Conservation (phyloP, 2,888 invertebrate species). For the Spicauda simplicius region DNA sequence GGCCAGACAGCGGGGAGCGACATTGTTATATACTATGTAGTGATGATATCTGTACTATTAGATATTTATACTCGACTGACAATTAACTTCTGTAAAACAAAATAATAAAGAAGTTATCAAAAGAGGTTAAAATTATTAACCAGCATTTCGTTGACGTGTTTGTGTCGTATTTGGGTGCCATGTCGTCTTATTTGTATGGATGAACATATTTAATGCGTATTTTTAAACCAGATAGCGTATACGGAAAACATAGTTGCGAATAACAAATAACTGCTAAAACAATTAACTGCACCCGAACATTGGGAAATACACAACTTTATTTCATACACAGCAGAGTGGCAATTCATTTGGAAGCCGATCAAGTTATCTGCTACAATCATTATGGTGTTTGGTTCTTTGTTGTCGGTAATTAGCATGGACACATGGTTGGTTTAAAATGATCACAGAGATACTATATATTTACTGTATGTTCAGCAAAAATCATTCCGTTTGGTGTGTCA, state of each 20-base stretch:
- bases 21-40: too few relatives aligned
- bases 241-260: slow-evolving; percentile 25
- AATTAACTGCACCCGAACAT: slow-evolving; percentile 8
- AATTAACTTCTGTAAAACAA: too few relatives aligned
- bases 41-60: too few relatives aligned
- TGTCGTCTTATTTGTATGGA: not conserved
- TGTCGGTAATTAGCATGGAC: slow-evolving; percentile 11
- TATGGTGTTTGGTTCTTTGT: slow-evolving; percentile 21
- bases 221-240: slow-evolving; percentile 28
- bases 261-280: slow-evolving; percentile 21
- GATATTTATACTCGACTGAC: too few relatives aligned
- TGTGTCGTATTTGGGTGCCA: not conserved
- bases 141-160: not conserved
- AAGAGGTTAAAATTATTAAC: too few relatives aligned
- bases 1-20: too few relatives aligned
- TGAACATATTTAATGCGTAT: not conserved
- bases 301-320: slow-evolving; percentile 2
- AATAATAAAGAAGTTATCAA: too few relatives aligned
- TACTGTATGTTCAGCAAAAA: not conserved
- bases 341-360: not conserved
- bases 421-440: not conserved
- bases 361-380: slow-evolving; percentile 22
- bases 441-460: not conserved
- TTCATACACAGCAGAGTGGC: not conserved
- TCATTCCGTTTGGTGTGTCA: too few relatives aligned